phyloP scores from a whole-genome alignment of 2,888 invertebrate genomes.

The Kryphioiulus occultus region DNA sequence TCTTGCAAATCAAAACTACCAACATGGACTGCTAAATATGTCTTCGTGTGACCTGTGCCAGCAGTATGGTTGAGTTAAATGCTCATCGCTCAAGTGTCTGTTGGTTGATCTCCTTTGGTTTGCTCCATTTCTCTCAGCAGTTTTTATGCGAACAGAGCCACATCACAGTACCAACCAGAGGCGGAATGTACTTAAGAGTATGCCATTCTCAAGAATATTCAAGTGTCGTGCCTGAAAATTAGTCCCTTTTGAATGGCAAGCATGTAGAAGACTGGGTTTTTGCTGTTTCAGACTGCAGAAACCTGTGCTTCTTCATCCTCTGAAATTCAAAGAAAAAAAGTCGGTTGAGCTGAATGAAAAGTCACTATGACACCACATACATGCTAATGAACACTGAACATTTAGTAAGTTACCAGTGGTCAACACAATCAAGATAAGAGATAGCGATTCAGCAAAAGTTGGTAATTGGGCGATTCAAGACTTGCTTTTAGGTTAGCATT shows the following conservation, averaged over 20 bases:
- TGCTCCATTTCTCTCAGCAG: neutral
- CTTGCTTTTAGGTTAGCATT: neutral
- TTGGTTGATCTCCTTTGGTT: constrained; percentile 26
- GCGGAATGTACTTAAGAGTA: neutral
- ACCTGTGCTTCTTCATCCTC: constrained; percentile 72
- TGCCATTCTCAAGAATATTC: neutral
- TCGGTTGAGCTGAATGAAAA: neutral
- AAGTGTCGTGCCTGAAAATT: neutral
- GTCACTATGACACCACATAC: neutral
- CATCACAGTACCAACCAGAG: neutral
- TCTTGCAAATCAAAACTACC: neutral
- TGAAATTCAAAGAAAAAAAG: constrained; percentile 62
- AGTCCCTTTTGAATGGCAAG: neutral
- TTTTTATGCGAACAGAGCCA: neutral
- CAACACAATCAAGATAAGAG: neutral
- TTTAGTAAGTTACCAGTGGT: constrained; percentile 31
- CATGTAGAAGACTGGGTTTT: neutral
- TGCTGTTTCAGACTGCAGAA: constrained; percentile 67
- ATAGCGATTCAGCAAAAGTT: neutral
- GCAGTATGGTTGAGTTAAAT: neutral
- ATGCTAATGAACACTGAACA: neutral
- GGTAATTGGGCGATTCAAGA: neutral
- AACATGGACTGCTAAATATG: constrained; percentile 7
- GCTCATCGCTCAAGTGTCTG: neutral
- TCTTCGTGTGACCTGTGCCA: neutral